Percentiles rank a stretch among this genome's conserved stretches.
These are phyloP conservation scores for Mormoops blainvillei DNA, from an alignment of 2,113 vertebrate genomes.

Conservation along the genomic window DNA sequence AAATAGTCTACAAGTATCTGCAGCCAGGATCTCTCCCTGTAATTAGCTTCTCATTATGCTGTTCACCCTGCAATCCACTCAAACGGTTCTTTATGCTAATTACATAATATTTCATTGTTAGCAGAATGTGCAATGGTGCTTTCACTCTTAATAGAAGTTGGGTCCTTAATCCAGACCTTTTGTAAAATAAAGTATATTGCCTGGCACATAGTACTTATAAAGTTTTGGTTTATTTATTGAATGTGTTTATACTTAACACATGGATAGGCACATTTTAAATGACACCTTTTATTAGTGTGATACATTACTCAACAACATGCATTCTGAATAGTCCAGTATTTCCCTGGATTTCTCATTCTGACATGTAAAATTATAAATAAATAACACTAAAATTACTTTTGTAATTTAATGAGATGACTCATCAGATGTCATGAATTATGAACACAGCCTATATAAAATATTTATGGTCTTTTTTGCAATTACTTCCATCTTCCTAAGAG, in stretches of 20 bases:
- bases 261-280: neutral
- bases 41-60: constrained; percentile 77
- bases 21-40: constrained; percentile 64
- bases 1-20: constrained; percentile 64
- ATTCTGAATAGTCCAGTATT: neutral
- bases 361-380: neutral
- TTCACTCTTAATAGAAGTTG: constrained; percentile 44
- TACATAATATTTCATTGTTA: constrained; percentile 75
- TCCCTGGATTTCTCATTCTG: neutral
- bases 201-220: neutral
- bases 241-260: neutral
- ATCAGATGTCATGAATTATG: neutral
- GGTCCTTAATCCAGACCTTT: constrained; percentile 58
- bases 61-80: constrained; percentile 71
- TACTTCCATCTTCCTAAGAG: neutral
- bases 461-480: neutral
- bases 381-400: neutral
- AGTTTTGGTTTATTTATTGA: neutral
- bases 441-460: neutral
- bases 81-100: constrained; percentile 75
- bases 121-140: constrained; percentile 43
- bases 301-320: neutral
- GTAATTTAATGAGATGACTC: neutral
- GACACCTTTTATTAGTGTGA: neutral
- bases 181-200: constrained; percentile 4